Evolutionary conservation across 30 jellyfish, hydroid and myxozoan species (phyloP).

Genomic region (Turritopsis dohrnii): DNA sequence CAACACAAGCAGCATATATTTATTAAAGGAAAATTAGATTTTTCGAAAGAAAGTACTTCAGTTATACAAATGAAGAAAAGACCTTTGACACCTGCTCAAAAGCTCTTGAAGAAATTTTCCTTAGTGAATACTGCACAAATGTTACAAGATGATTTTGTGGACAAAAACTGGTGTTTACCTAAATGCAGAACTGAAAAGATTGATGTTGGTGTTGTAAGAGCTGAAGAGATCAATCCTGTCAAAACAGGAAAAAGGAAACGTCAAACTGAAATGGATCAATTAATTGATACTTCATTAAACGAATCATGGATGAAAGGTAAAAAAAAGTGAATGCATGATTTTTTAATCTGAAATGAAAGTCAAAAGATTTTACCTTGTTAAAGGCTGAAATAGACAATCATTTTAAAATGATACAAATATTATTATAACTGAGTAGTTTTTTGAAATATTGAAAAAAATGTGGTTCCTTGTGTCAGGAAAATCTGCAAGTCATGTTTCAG

Average conservation of each 20-base stretch:
- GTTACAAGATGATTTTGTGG: background rate
- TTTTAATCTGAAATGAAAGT: background rate
- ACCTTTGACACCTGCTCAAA: slow-evolving; percentile 35
- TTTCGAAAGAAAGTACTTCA: background rate
- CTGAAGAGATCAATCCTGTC: too few species aligned
- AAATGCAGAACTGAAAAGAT: background rate
- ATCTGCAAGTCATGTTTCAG: background rate
- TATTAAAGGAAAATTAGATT: background rate
- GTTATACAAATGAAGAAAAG: background rate
- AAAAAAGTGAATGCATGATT: background rate
- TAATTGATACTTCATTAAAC: slow-evolving; percentile 30
- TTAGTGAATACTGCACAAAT: background rate
- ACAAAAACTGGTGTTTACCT: background rate
- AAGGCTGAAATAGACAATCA: too few species aligned
- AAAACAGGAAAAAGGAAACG: background rate
- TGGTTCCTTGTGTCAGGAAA: background rate
- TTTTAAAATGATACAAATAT: too few species aligned
- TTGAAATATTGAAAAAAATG: too few species aligned
- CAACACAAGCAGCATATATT: background rate
- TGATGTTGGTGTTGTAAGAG: background rate
- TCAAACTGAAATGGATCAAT: slow-evolving; percentile 28
- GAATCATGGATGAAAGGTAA: slow-evolving; percentile 46
- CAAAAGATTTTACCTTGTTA: background rate
- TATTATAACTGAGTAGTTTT: too few species aligned
- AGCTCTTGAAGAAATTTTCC: slow-evolving; percentile 26